Evolutionary conservation across 2,113 vertebrate species (phyloP), one percentile per base, ranked within the genome.

Genomic region (Sprattus sprattus): DNA sequence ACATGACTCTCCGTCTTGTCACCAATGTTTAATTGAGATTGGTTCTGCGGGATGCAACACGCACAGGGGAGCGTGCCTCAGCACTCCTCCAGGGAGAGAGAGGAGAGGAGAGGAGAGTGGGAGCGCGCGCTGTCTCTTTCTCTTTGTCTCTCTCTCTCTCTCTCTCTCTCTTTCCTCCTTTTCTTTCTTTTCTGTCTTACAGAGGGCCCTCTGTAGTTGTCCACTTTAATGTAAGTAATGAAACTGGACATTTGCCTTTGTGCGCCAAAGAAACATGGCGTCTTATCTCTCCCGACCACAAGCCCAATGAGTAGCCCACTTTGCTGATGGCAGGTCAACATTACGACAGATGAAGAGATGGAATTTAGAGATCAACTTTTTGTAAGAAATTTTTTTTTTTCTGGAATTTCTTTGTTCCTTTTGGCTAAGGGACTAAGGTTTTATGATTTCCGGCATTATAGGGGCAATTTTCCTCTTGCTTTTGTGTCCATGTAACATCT

Each of bases 181-280:
- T 44, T 18, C 2, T 28, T 10, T 22, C 22, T 13, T 22, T 28
- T 47, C 46, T 78, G 28, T 39, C 25, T 78, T 81, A 45, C 78
- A 47, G 86, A 85, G 47, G 83, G 83, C 57, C 57, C 54, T 88
- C 84, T 84, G 84, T 88, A 83, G 75, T 81, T 88, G 87, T 87
- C 84, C 82, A 88, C 44, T 81, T 90, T 87, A 71, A 87, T 83
- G 82, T 88, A 82, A 87, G 57, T 87, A 88, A 90, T 87, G 84
- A 85, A 87, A 87, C 16, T 78, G 60, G 87, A 85, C 85, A 18
- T 67, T 18, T 39, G 16, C 50, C 46, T 88, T 88, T 89, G 84
- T 87, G 86, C 81, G 49, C 49, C 57, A 54, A 85, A 85, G 86
- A 83, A 67, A 45, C 57, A 85, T 71, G 67, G 85, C 83, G 81